Percentiles rank a stretch among this genome's conserved stretches.
Conservation (phyloP, 2,113 vertebrate genomes). For the Dendropsophus ebraccatus region DNA sequence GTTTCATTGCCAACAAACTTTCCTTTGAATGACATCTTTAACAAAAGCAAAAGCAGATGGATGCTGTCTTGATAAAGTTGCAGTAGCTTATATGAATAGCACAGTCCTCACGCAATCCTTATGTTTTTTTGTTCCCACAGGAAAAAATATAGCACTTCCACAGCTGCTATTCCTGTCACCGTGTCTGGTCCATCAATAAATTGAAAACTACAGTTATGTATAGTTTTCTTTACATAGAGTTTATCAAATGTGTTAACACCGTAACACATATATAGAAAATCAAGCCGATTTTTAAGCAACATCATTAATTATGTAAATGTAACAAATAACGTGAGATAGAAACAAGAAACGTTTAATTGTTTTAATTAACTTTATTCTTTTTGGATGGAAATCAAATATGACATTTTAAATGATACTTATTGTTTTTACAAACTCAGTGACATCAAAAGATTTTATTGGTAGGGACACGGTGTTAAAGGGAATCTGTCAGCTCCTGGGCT, state of each 20-base stretch:
- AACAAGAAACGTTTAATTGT: neutral
- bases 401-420: no score
- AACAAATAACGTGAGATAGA: neutral
- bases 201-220: constrained; percentile 28
- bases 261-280: neutral
- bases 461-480: no score
- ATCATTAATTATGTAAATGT: neutral
- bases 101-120: constrained; percentile 47
- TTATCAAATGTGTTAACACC: constrained; percentile 20
- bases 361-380: neutral
- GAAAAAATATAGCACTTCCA: constrained; percentile 48
- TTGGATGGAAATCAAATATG: no score
- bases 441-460: no score
- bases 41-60: constrained; percentile 47
- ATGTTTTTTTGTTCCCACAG: constrained; percentile 49
- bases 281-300: neutral
- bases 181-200: constrained; percentile 28
- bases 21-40: constrained; percentile 37
- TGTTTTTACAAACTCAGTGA: no score
- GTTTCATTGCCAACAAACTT: constrained; percentile 36
- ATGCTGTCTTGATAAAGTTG: constrained; percentile 53
- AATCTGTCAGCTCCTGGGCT: no score
- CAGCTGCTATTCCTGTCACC: constrained; percentile 50
- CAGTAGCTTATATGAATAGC: constrained; percentile 44
- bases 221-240: neutral